Percentiles rank a stretch among this genome's conserved stretches.
Evolutionary conservation across 2,888 invertebrate genomes (phyloP).

Genomic region (Cosmorhoe ocellata): DNA sequence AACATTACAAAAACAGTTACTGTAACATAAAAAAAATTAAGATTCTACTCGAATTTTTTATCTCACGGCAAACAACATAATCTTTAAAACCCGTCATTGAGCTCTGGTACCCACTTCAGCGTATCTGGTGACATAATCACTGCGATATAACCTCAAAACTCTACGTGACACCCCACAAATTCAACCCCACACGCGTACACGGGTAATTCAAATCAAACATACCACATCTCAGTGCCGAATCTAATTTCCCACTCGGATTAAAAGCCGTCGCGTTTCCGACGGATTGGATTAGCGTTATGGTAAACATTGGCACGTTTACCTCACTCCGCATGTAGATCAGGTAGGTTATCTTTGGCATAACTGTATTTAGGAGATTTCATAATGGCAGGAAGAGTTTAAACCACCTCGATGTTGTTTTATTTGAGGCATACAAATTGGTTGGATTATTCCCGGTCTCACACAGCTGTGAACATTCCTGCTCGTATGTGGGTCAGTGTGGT

Average conservation of each 20-base stretch:
- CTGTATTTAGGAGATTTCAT: slow-evolving; percentile 12
- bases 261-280: slow-evolving; percentile 56
- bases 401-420: slow-evolving; percentile 1
- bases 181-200: slow-evolving; percentile 22
- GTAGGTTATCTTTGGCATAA: slow-evolving; percentile 9
- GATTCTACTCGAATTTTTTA: slow-evolving; percentile 1
- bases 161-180: slow-evolving; percentile 28
- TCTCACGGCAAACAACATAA: slow-evolving; percentile 12
- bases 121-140: slow-evolving; percentile 29
- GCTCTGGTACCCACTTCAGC: slow-evolving; percentile 17
- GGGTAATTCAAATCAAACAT: slow-evolving; percentile 64
- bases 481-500: slow-evolving; percentile 7
- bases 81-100: slow-evolving; percentile 12
- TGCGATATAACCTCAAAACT: slow-evolving; percentile 28
- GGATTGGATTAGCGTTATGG: slow-evolving; percentile 56
- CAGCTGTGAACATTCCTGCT: slow-evolving; percentile 9
- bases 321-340: slow-evolving; percentile 11
- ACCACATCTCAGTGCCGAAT: slow-evolving; percentile 55
- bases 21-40: background rate
- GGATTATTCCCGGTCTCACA: slow-evolving; percentile 4
- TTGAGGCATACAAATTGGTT: slow-evolving; percentile 9
- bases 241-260: slow-evolving; percentile 69
- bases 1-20: background rate
- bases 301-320: slow-evolving; percentile 24
- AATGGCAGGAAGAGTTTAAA: slow-evolving; percentile 7